Base-by-base conservation (phyloP, 2,888 invertebrate genomes). In the Cheilosia scutellata region DNA sequence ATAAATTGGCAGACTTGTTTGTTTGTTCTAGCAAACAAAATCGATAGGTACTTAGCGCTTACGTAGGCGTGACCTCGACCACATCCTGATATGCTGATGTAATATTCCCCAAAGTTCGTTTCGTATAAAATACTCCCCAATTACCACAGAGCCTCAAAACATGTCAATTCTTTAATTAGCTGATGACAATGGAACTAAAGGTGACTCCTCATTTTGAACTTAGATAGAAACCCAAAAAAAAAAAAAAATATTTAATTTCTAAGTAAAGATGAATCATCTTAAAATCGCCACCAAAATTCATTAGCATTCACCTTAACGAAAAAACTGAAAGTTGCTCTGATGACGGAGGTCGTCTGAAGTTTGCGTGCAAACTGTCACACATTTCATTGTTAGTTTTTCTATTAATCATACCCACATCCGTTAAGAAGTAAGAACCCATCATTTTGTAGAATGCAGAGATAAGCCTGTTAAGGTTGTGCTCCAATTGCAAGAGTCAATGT, bases 391-490 rank as follows among this genome's bases (percentile, higher is more conserved):
- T 37, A 4, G 11, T 57, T 16, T 33, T 5, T 20, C 2, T 37
- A 9, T 27, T 27, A 37, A 25, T 42, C 25, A 58, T 25, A 40
- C 27, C 40, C n/a, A 7, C n/a, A 31, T 44, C 65, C 33, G 33
- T 51, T 13, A 11, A 33, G 0, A 37, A 44, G 44, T 47, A 13
- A 37, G 44, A 42, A 49, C 11, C 2, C 11, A 63, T 31, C 4
- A 11, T 13, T 29, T n/a, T 11, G 40, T 6, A 27, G 33, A 49
- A 51, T 16, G 66, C 66, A 37, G 40, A 66, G 66, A 66, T 66
- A 53, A 66, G 53, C 16, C 20, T 40, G 2, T 16, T n/a, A 42
- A 42, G 66, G 66, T 53, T 53, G 53, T 53, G 33, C 65, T 27
- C 11, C 7, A 25, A 37, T 51, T 53, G 40, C 33, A 51, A 51